Evolutionary conservation across 1,140 invertebrate species (phyloP).

Genomic region (Oscheius sp.): DNA sequence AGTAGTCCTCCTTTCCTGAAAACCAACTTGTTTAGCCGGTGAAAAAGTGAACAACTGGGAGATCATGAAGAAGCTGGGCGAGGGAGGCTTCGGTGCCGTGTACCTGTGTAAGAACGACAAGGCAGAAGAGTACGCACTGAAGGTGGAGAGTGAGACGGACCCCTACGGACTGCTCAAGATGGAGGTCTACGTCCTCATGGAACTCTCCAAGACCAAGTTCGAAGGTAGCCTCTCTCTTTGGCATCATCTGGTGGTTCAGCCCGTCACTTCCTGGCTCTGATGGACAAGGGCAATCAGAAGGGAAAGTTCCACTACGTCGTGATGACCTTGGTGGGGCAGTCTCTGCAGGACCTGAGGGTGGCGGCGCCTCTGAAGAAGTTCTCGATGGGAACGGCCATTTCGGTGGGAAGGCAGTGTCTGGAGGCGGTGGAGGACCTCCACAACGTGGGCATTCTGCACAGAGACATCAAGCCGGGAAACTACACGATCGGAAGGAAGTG

Average conservation of each 20-base stretch:
- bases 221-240: neutral
- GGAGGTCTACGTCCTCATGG: constrained; percentile 49
- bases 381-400: constrained; percentile 48
- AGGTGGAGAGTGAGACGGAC: constrained; percentile 45
- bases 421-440: constrained; percentile 48
- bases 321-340: constrained; percentile 49
- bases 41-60: constrained; percentile 35
- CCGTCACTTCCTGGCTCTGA: constrained; percentile 28
- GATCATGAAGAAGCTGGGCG: constrained; percentile 49
- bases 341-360: constrained; percentile 42
- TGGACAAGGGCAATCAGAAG: constrained; percentile 18
- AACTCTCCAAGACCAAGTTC: constrained; percentile 35
- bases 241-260: neutral
- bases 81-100: constrained; percentile 49
- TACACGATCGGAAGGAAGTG: constrained; percentile 31
- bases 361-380: constrained; percentile 39
- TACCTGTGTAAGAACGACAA: constrained; percentile 37
- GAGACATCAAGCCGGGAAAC: constrained; percentile 44
- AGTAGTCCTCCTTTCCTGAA: neutral
- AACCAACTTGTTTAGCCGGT: no score
- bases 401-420: constrained; percentile 45
- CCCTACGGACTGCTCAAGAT: constrained; percentile 47
- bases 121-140: constrained; percentile 35
- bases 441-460: constrained; percentile 47
- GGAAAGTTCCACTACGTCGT: constrained; percentile 45